Conservation (phyloP, 2,113 vertebrate genomes). For the Stegostoma tigrinum region DNA sequence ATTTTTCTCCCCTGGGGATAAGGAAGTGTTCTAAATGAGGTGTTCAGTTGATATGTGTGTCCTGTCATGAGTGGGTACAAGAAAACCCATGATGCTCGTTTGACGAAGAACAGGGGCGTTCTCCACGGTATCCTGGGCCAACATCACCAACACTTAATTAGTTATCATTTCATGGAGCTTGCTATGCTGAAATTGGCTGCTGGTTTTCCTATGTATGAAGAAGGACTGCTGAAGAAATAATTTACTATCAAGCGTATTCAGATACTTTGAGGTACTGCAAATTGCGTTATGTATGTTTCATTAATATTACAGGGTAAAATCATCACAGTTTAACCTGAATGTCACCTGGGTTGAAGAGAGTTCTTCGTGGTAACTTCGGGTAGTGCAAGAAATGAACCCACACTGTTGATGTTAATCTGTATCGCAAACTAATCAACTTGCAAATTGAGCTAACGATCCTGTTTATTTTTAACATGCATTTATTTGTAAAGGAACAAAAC, state of each 20-base stretch:
- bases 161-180: background rate
- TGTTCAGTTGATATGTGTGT: background rate
- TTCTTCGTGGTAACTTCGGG: too few relatives aligned
- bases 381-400: too few relatives aligned
- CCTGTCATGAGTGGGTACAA: background rate
- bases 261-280: background rate
- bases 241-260: background rate
- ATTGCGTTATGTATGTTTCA: background rate
- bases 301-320: too few relatives aligned
- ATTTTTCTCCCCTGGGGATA: background rate
- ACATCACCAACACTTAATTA: background rate
- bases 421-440: too few relatives aligned
- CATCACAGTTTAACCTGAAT: too few relatives aligned
- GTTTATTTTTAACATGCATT: too few relatives aligned
- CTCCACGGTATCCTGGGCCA: background rate
- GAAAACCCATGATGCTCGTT: background rate
- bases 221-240: background rate
- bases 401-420: too few relatives aligned
- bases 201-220: background rate
- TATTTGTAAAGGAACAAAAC: background rate
- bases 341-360: too few relatives aligned
- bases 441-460: too few relatives aligned
- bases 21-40: background rate
- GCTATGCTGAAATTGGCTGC: background rate
- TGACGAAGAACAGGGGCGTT: background rate